A percentile compares a stretch with the other conserved stretches of the same genome.
phyloP scores from a whole-genome alignment of 2,113 vertebrate species.

The Etheostoma spectabile region DNA sequence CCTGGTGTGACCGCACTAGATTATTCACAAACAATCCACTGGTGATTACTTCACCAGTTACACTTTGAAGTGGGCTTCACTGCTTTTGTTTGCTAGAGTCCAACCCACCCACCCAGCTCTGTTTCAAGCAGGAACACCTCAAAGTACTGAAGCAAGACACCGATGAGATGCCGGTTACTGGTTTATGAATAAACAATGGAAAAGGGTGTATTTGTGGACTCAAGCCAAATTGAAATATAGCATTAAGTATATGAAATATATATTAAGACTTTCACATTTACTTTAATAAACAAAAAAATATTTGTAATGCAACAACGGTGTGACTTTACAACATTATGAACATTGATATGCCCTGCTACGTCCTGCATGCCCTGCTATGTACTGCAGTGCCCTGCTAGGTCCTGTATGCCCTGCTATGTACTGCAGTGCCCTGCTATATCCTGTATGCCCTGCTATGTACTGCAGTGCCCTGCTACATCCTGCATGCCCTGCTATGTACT shows the following conservation, averaged over 20 bases:
- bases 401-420: too few relatives aligned
- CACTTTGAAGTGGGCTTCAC: not conserved
- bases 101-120: not conserved
- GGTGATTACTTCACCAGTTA: conserved; percentile 8
- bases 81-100: conserved; percentile 1
- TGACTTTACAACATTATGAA: too few relatives aligned
- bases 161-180: not conserved
- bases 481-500: too few relatives aligned
- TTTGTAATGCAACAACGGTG: too few relatives aligned
- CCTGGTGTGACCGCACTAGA: conserved; percentile 12
- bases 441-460: too few relatives aligned
- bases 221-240: not conserved
- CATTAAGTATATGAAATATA: not conserved
- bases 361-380: too few relatives aligned
- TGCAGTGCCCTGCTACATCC: too few relatives aligned
- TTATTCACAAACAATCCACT: conserved; percentile 33
- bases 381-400: too few relatives aligned
- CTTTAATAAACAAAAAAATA: not conserved
- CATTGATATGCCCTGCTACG: too few relatives aligned
- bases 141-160: not conserved
- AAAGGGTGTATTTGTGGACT: not conserved
- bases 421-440: too few relatives aligned
- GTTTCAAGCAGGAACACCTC: conserved; percentile 3
- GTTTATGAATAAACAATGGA: not conserved
- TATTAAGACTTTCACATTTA: not conserved